Conservation (phyloP, 64 coral and sea anemone genomes). For the Catalaphyllia jardinei region DNA sequence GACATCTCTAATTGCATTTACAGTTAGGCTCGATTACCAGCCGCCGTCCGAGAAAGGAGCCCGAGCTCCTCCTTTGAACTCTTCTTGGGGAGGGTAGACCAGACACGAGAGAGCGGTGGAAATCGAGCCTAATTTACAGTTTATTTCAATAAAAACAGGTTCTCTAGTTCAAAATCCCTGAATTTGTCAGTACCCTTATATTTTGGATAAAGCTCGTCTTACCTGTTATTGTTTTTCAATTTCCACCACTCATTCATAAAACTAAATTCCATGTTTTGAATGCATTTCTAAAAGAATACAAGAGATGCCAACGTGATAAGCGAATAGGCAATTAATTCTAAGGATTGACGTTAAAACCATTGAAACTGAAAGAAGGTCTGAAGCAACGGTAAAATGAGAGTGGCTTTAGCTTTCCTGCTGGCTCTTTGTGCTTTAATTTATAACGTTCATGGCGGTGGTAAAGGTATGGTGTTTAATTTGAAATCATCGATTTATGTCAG, state of each 20-base stretch:
- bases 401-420: not conserved
- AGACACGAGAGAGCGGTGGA: no score
- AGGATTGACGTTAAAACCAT: not conserved
- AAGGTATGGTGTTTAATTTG: constrained; percentile 10
- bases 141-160: not conserved
- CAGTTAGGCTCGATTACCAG: no score
- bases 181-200: not conserved
- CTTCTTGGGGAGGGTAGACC: no score
- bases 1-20: not conserved
- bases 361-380: not conserved
- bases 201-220: not conserved
- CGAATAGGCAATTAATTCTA: constrained; percentile 2
- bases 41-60: no score
- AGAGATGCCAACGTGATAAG: constrained; percentile 42
- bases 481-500: not conserved
- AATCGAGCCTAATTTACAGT: no score
- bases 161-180: not conserved
- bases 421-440: not conserved
- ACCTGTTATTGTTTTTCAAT: constrained; percentile 21
- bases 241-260: constrained; percentile 1
- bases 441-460: not conserved
- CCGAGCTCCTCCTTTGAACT: no score
- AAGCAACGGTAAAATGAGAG: not conserved
- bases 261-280: not conserved
- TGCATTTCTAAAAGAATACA: not conserved